Percentiles rank a stretch among this genome's conserved stretches.
These are phyloP conservation scores for Lithophane ornitopus DNA, from an alignment of 2,888 invertebrate species.

Conservation along the genomic window DNA sequence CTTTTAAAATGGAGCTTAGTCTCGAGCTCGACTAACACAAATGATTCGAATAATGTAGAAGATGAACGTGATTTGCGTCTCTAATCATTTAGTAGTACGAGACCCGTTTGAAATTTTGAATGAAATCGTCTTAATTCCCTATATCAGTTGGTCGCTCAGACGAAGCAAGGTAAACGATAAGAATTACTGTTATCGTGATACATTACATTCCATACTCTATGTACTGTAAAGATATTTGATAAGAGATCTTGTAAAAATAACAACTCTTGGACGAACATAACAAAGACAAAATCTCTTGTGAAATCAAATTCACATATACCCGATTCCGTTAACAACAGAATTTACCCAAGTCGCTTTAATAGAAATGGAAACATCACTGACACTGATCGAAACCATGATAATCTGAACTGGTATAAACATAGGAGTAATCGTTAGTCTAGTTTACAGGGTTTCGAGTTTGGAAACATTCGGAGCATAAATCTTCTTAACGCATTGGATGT, in stretches of 20 bases:
- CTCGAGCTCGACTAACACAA: conserved; percentile 25
- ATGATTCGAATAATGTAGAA: conserved; percentile 45
- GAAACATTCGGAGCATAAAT: conserved; percentile 80
- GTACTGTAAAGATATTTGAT: conserved; percentile 64
- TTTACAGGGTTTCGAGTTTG: conserved; percentile 68
- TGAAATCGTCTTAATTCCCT: conserved; percentile 63
- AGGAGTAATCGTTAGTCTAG: conserved; percentile 60
- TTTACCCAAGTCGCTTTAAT: conserved; percentile 10
- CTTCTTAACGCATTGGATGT: conserved; percentile 75
- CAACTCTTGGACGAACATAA: conserved; percentile 57
- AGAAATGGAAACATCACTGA: conserved; percentile 37
- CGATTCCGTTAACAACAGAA: background rate
- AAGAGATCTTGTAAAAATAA: conserved; percentile 67
- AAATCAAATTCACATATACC: conserved; percentile 10
- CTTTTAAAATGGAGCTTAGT: conserved; percentile 43
- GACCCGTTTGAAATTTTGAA: conserved; percentile 49
- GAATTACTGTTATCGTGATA: conserved; percentile 69
- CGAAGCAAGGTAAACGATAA: conserved; percentile 70
- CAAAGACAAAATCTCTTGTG: conserved; percentile 44
- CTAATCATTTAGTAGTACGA: conserved; percentile 56
- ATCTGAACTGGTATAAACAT: conserved; percentile 53
- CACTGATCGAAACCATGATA: conserved; percentile 40
- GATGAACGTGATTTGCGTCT: conserved; percentile 50
- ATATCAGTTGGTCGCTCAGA: conserved; percentile 57
- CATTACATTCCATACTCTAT: conserved; percentile 68